Percentiles rank a stretch among this genome's conserved stretches.
phyloP scores from a whole-genome alignment of 2,797 vertebrate species.

The Dallia pectoralis region DNA sequence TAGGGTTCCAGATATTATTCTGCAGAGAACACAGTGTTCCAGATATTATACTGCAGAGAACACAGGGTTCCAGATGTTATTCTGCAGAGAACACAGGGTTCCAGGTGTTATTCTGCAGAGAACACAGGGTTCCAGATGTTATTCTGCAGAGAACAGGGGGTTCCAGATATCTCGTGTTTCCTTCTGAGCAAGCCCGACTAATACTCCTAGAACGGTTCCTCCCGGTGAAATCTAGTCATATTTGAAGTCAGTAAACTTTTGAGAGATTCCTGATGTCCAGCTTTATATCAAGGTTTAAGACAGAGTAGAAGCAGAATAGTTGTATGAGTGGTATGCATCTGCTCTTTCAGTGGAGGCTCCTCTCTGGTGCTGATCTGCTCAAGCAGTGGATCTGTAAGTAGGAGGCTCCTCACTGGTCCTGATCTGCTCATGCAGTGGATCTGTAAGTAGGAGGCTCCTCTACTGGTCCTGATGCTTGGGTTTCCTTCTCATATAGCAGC shows the following conservation, averaged over 20 bases:
- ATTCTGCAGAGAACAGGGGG: constrained; percentile 56
- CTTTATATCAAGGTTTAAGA: constrained; percentile 7
- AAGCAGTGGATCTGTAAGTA: constrained; percentile 57
- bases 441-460: constrained; percentile 43
- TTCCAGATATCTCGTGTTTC: constrained; percentile 49
- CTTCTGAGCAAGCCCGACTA: constrained; percentile 21
- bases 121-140: too few relatives aligned
- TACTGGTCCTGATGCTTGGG: constrained; percentile 81
- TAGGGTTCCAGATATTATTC: constrained; percentile 56
- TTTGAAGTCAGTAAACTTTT: constrained; percentile 22
- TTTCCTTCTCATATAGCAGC: constrained; percentile 74
- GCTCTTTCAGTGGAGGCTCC: too few relatives aligned
- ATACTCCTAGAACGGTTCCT: constrained; percentile 60
- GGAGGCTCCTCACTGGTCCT: too few relatives aligned
- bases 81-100: constrained; percentile 58
- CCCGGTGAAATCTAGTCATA: constrained; percentile 39
- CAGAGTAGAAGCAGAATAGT: constrained; percentile 27
- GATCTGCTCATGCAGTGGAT: constrained; percentile 62
- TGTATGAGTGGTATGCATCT: constrained; percentile 34
- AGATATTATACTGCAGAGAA: too few relatives aligned
- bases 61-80: too few relatives aligned
- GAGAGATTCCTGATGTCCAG: constrained; percentile 52
- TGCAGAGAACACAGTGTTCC: too few relatives aligned
- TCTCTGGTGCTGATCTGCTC: too few relatives aligned
- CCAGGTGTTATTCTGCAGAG: constrained; percentile 61